Base-by-base conservation (phyloP, 2,113 vertebrate genomes). In the Cynocephalus volans region DNA sequence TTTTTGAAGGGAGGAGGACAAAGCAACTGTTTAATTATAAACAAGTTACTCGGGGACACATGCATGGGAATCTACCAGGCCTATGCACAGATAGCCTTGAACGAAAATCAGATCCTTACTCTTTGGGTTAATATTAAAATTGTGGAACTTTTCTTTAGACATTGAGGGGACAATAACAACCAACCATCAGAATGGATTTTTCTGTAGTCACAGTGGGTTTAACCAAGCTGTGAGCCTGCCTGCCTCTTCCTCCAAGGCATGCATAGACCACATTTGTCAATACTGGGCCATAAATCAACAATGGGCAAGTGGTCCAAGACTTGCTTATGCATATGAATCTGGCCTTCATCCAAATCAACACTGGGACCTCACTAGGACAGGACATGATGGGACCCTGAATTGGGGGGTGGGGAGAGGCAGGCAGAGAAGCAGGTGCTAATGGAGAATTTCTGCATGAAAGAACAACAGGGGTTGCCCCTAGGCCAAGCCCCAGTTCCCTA, bases 21-120 rank as follows among this genome's bases (percentile, higher is more conserved):
- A 93, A 96, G 76, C 54, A 87, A 92, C 52, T 81, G 28, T 82
- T 97, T 54, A 52, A 41, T 97, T 96, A 75, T 89, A 88, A 95
- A 81, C 12, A 72, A 89, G 64, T 96, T 90, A 69, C 15, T 93
- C 54, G 84, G 58, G 58, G 36, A 90, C 60, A 62, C 3, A 26
- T 80, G 18, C 21, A 19, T 6, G 84, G 41, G 73, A 81, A 88
- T 28, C 58, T 19, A 81, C 17, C 5, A 88, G 70, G 36, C 23
- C 56, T 83, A 3, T 28, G 52, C 15, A 89, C 26, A 96, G 54
- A 62, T 4, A 36, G 6, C 28, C 31, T 77, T 77, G 76, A 92
- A 92, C 90, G 65, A 73, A 95, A 97, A 73, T 31, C 60, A 69
- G 18, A 45, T 28, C 58, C 52, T 91, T 28, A 28, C 36, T 88